Conservation (phyloP, 1,140 invertebrate genomes). For the Drosophila ohnishii region DNA sequence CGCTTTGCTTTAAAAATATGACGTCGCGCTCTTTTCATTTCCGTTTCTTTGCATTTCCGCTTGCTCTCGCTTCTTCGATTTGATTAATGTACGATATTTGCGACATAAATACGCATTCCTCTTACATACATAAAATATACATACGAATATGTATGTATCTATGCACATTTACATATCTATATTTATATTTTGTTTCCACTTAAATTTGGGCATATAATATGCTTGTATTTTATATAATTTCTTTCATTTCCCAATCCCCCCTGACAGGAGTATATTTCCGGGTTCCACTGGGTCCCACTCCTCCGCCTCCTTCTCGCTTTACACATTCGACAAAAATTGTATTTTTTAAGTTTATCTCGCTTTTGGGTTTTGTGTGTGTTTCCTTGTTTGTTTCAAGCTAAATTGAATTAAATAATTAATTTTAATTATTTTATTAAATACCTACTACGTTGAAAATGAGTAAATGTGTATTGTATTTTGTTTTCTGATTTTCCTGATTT, state of each 20-base stretch:
- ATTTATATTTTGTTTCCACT: conserved; percentile 23
- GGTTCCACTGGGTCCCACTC: conserved; percentile 20
- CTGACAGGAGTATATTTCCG: neutral
- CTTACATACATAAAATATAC: conserved; percentile 44
- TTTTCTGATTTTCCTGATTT: conserved; percentile 26
- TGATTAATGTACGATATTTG: conserved; percentile 51
- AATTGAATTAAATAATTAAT: conserved; percentile 64
- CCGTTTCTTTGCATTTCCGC: conserved; percentile 12
- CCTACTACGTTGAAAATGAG: conserved; percentile 58
- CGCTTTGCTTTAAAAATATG: conserved; percentile 54
- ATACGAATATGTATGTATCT: conserved; percentile 11
- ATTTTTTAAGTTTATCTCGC: conserved; percentile 25
- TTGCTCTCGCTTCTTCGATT: conserved; percentile 4
- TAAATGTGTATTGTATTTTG: conserved; percentile 23
- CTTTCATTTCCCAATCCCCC: conserved; percentile 37
- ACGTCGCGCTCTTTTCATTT: conserved; percentile 6
- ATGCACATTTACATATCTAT: conserved; percentile 22
- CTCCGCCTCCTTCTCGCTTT: neutral
- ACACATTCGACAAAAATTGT: conserved; percentile 15
- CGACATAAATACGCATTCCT: conserved; percentile 55
- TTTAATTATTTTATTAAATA: conserved; percentile 65
- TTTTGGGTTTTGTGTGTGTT: conserved; percentile 23
- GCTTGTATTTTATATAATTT: conserved; percentile 72
- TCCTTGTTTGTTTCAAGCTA: conserved; percentile 53
- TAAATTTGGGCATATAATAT: conserved; percentile 37